phyloP scores from a whole-genome alignment of 2,797 vertebrate genomes.

The Vultur gryphus region DNA sequence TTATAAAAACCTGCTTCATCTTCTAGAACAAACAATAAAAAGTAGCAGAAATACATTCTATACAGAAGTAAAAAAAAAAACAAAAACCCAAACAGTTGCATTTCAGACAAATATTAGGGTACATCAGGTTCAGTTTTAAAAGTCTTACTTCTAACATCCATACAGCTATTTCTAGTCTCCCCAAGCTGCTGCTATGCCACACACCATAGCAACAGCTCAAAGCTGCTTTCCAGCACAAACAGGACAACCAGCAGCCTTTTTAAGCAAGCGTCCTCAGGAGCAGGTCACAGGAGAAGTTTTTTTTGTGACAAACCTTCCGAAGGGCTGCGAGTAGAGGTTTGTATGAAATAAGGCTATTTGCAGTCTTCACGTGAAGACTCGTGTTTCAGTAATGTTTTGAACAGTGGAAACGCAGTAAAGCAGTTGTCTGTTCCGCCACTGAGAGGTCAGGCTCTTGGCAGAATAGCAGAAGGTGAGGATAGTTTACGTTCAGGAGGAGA shows the following conservation, averaged over 20 bases:
- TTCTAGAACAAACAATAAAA: slow-evolving; percentile 60
- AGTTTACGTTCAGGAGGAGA: background rate
- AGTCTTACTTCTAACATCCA: slow-evolving; percentile 40
- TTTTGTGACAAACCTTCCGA: background rate
- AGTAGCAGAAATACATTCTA: slow-evolving; percentile 50
- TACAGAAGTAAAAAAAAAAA: slow-evolving; percentile 37
- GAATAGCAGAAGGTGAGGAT: background rate
- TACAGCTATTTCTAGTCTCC: background rate
- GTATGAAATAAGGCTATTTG: slow-evolving; percentile 28
- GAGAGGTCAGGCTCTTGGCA: background rate
- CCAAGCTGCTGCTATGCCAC: background rate
- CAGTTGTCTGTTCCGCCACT: background rate
- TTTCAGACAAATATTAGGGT: slow-evolving; percentile 2
- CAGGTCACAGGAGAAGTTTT: too few species aligned
- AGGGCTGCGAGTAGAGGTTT: background rate
- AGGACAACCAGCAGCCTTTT: background rate
- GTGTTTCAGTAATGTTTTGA: accelerated
- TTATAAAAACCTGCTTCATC: slow-evolving; percentile 52
- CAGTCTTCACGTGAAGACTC: background rate
- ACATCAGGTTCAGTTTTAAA: slow-evolving; percentile 18
- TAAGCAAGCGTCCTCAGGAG: background rate
- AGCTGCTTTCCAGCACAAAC: background rate
- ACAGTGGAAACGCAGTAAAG: background rate
- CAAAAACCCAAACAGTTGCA: background rate
- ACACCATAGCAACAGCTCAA: background rate